Conservation (phyloP, 2,113 vertebrate species). For the human (Homo sapiens) region DNA sequence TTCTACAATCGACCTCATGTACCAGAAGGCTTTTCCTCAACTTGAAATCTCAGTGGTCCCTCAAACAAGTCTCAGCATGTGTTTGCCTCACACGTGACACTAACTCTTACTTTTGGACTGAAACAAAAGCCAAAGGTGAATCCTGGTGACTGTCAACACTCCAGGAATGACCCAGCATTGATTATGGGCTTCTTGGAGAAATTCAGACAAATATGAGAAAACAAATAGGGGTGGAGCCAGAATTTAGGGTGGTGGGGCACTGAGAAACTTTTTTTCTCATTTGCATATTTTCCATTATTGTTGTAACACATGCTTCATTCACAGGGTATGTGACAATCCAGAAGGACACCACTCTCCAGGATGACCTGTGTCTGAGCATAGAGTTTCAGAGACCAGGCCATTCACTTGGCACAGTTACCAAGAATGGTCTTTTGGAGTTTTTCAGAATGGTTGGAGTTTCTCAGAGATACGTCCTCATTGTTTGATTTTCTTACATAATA, state of each 20-base stretch:
- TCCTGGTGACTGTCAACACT: background rate
- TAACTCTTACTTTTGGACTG: background rate
- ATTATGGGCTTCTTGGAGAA: background rate
- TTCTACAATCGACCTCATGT: background rate
- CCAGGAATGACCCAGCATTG: background rate
- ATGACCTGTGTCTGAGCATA: background rate
- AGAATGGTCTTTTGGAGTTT: background rate
- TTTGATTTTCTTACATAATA: background rate
- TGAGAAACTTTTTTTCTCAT: background rate
- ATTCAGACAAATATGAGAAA: background rate
- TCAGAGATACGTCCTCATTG: background rate
- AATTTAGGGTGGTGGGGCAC: too few species aligned
- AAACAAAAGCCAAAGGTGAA: background rate
- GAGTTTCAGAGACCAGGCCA: background rate
- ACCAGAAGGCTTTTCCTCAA: background rate
- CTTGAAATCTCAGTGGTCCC: background rate
- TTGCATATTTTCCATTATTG: background rate
- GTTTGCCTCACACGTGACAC: background rate
- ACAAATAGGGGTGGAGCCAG: background rate
- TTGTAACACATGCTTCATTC: background rate
- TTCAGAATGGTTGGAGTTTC: background rate
- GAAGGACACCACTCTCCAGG: background rate
- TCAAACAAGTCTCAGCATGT: background rate
- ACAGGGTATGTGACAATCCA: background rate
- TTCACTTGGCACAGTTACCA: background rate